These are phyloP conservation scores for Pherbina coryleti DNA, from an alignment of 2,888 invertebrate species.

Conservation along the genomic window DNA sequence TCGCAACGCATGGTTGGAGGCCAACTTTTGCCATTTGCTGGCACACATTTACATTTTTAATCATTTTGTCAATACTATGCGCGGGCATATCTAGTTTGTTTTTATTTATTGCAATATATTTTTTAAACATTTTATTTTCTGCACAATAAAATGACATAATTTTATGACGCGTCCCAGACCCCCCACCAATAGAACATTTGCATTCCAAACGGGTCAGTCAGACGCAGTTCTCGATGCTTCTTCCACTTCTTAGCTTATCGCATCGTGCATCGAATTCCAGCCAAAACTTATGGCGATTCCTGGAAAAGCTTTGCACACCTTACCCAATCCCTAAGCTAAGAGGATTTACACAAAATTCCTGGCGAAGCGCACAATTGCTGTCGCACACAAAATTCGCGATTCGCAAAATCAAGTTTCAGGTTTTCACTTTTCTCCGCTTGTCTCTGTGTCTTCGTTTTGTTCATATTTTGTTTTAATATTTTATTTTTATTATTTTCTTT, in stretches of 20 bases:
- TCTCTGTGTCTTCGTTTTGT: conserved; percentile 23
- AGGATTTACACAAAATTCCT: not conserved
- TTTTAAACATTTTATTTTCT: conserved; percentile 18
- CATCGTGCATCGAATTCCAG: conserved; percentile 15
- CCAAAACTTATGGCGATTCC: not conserved
- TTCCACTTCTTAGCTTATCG: conserved; percentile 9
- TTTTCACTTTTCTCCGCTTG: conserved; percentile 53
- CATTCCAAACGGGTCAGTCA: conserved; percentile 16
- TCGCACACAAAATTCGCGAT: conserved; percentile 40
- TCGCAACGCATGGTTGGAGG: conserved; percentile 3
- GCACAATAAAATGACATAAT: conserved; percentile 43
- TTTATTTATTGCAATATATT: conserved; percentile 19
- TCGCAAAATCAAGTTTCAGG: conserved; percentile 51
- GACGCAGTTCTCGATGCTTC: conserved; percentile 1
- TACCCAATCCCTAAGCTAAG: not conserved
- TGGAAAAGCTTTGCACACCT: conserved; percentile 2
- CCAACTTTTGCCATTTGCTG: conserved; percentile 31
- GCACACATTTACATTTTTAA: conserved; percentile 25
- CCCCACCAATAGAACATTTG: not conserved
- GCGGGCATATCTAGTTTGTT: conserved; percentile 30
- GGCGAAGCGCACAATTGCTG: conserved; percentile 23
- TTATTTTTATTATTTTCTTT: conserved; percentile 22
- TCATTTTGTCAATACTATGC: not conserved
- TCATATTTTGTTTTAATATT: conserved; percentile 15
- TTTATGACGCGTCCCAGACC: conserved; percentile 1